Evolutionary conservation across 2,888 invertebrate genomes (phyloP).

Genomic region (Zaprionus bogoriensis): DNA sequence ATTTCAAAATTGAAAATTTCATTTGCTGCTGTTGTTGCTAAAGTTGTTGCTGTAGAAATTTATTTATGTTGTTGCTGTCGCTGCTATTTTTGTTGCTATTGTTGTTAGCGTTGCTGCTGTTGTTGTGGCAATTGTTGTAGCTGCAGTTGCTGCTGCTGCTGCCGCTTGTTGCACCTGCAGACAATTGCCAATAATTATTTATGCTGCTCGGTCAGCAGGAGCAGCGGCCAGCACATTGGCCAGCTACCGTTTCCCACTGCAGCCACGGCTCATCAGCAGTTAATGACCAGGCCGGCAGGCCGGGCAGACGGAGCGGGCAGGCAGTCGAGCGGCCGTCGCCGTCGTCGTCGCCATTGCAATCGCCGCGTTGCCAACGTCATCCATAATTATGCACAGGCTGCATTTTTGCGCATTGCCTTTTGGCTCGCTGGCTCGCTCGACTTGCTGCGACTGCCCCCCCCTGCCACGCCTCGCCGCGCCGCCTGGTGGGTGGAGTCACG

Average conservation of each 20-base stretch:
- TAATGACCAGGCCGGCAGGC: slow-evolving; percentile 67
- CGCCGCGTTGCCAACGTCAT: slow-evolving; percentile 58
- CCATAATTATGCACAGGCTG: slow-evolving; percentile 74
- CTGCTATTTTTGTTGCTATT: too few relatives aligned
- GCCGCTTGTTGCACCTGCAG: slow-evolving; percentile 72
- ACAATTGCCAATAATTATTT: slow-evolving; percentile 80
- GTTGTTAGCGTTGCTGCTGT: too few relatives aligned
- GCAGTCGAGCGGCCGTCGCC: slow-evolving; percentile 8
- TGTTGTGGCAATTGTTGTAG: too few relatives aligned
- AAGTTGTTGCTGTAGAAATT: too few relatives aligned
- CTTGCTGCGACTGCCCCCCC: too few relatives aligned
- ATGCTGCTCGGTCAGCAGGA: slow-evolving; percentile 75
- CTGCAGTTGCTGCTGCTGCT: slow-evolving; percentile 30
- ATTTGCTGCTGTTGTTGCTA: too few relatives aligned
- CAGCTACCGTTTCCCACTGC: slow-evolving; percentile 64
- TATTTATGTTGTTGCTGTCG: too few relatives aligned
- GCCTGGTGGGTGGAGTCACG: slow-evolving; percentile 73
- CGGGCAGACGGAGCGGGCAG: slow-evolving; percentile 20
- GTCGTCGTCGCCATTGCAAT: slow-evolving; percentile 61
- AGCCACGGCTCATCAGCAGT: slow-evolving; percentile 75
- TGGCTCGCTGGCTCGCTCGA: too few relatives aligned
- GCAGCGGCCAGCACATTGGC: slow-evolving; percentile 51
- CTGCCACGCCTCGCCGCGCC: too few relatives aligned
- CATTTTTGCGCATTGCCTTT: too few relatives aligned
- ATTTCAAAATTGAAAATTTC: too few relatives aligned